Conservation (phyloP, 2,888 invertebrate genomes). For the Ectemnius cavifrons region DNA sequence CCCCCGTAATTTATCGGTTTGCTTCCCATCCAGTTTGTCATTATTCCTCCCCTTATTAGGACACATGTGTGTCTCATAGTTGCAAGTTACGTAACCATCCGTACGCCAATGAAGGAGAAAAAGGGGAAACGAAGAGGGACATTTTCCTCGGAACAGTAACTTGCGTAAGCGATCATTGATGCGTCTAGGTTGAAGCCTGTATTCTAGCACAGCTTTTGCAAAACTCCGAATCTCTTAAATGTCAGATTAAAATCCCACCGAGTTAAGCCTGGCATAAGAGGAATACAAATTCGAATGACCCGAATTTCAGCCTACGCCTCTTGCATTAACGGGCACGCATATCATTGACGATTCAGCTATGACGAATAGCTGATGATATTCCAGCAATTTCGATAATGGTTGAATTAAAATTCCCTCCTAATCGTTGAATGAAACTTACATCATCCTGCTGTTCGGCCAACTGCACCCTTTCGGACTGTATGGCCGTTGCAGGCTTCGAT, state of each 20-base stretch:
- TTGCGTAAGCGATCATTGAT: slow-evolving; percentile 54
- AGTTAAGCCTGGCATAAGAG: no score
- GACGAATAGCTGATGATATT: background rate
- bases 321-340: no score
- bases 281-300: no score
- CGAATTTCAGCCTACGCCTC: no score
- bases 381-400: background rate
- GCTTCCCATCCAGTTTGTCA: slow-evolving; percentile 16
- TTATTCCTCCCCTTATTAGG: slow-evolving; percentile 16
- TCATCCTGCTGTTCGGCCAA: slow-evolving; percentile 15
- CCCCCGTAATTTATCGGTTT: slow-evolving; percentile 23
- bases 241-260: no score
- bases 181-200: slow-evolving; percentile 1
- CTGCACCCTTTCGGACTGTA: slow-evolving; percentile 33
- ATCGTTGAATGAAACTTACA: slow-evolving; percentile 27
- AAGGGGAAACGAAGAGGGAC: background rate
- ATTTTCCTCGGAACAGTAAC: background rate
- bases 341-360: background rate
- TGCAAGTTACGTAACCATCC: slow-evolving; percentile 14
- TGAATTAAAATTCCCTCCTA: no score
- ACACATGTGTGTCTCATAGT: background rate
- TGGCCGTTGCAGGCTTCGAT: background rate
- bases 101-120: background rate
- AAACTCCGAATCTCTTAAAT: no score
- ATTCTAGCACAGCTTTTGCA: background rate